Conservation (phyloP, 2,888 invertebrate genomes). For the Drosophila siamana region DNA sequence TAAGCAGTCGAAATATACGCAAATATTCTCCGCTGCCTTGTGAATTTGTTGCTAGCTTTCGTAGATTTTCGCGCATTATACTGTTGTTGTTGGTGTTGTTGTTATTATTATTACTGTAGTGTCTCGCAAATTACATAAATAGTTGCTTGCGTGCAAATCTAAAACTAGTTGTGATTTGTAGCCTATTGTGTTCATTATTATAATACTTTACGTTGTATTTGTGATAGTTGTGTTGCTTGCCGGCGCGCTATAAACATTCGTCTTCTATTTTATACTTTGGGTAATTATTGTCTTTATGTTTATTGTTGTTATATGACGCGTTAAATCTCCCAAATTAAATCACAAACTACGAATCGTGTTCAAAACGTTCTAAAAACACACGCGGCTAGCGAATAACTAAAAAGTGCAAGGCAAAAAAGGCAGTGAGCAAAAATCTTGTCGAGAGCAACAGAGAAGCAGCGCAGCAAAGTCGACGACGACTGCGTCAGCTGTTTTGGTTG, state of each 20-base stretch:
- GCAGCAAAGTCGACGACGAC: slow-evolving; percentile 26
- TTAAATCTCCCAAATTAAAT: slow-evolving; percentile 63
- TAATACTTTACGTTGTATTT: slow-evolving; percentile 70
- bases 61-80: slow-evolving; percentile 27
- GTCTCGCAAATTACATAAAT: slow-evolving; percentile 54
- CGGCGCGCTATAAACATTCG: slow-evolving; percentile 63
- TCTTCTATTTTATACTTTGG: slow-evolving; percentile 40
- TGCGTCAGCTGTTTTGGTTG: slow-evolving; percentile 69
- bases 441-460: slow-evolving; percentile 38
- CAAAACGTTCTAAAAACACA: slow-evolving; percentile 69
- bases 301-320: slow-evolving; percentile 16
- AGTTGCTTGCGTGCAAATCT: slow-evolving; percentile 38
- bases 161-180: slow-evolving; percentile 26
- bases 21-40: slow-evolving; percentile 10
- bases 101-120: slow-evolving; percentile 36
- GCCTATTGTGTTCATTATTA: slow-evolving; percentile 29
- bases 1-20: slow-evolving; percentile 19
- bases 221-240: slow-evolving; percentile 52
- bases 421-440: slow-evolving; percentile 41
- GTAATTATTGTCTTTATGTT: slow-evolving; percentile 51
- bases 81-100: slow-evolving; percentile 35
- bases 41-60: slow-evolving; percentile 42
- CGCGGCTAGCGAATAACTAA: slow-evolving; percentile 67
- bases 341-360: slow-evolving; percentile 29
- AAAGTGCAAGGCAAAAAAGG: slow-evolving; percentile 69